Conservation (phyloP, 2,797 vertebrate species). For the Channa striata region DNA sequence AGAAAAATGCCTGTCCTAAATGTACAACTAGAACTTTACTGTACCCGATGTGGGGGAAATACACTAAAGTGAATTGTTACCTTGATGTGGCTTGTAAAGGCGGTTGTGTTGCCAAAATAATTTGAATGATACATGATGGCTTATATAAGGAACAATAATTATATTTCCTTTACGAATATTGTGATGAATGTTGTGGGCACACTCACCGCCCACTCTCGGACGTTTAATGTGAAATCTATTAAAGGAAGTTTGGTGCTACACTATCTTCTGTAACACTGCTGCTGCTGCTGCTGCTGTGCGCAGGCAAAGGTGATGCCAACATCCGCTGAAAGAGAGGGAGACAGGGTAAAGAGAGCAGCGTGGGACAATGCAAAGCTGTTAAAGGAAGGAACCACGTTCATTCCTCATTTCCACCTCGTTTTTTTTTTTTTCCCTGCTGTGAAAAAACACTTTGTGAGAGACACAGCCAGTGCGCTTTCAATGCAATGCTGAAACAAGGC, state of each 20-base stretch:
- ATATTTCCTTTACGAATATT: too few relatives aligned
- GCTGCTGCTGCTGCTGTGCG: constrained; percentile 44
- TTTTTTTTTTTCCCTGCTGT: constrained; percentile 5
- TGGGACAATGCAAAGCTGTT: constrained; percentile 7
- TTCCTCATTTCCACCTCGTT: constrained; percentile 26
- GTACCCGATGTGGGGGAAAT: too few relatives aligned
- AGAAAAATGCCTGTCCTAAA: too few relatives aligned
- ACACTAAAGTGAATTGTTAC: too few relatives aligned
- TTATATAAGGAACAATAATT: too few relatives aligned
- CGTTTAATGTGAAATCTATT: constrained; percentile 33
- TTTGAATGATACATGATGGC: too few relatives aligned
- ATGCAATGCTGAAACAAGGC: constrained; percentile 20
- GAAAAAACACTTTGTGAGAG: background rate
- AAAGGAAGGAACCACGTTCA: constrained; percentile 26
- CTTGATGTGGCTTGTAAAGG: too few relatives aligned
- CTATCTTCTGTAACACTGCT: background rate
- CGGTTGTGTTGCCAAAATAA: too few relatives aligned
- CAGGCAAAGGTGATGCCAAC: constrained; percentile 46
- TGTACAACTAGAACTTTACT: too few relatives aligned
- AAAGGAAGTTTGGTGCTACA: constrained; percentile 12
- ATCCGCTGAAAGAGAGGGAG: constrained; percentile 39
- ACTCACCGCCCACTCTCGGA: too few relatives aligned
- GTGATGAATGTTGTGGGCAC: too few relatives aligned
- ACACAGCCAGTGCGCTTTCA: background rate
- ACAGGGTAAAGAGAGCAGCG: background rate